phyloP scores from a whole-genome alignment of 2,888 invertebrate species.

The Emmelina monodactyla region DNA sequence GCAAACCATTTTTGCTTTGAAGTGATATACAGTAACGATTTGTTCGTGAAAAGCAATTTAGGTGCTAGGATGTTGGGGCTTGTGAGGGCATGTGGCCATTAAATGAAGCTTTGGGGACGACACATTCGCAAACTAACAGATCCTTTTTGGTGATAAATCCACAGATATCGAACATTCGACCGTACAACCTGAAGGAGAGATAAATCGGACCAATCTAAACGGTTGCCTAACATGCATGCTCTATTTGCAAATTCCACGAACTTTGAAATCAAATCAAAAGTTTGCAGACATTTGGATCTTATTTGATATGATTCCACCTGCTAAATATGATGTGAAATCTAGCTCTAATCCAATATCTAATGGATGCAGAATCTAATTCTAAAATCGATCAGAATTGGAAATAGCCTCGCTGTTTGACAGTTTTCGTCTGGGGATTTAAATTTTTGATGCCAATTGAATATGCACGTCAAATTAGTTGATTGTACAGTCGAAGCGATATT shows the following conservation, averaged over 20 bases:
- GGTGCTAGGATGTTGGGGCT: conserved; percentile 40
- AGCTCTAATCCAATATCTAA: background rate
- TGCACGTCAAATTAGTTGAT: too few species aligned
- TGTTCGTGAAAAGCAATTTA: conserved; percentile 47
- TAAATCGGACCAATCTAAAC: too few species aligned
- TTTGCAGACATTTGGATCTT: too few species aligned
- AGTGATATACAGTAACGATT: conserved; percentile 41
- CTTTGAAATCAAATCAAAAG: too few species aligned
- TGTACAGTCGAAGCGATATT: conserved; percentile 49
- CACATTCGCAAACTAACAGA: conserved; percentile 60
- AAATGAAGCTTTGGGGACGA: conserved; percentile 54
- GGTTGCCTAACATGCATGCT: too few species aligned
- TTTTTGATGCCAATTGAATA: too few species aligned
- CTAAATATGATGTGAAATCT: background rate
- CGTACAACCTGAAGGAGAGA: conserved; percentile 53
- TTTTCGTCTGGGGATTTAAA: too few species aligned
- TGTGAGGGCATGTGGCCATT: conserved; percentile 38
- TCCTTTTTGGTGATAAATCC: conserved; percentile 46
- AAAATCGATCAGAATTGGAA: too few species aligned
- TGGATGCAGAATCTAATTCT: too few species aligned
- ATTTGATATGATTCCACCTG: too few species aligned
- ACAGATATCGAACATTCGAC: conserved; percentile 41
- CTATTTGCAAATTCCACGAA: too few species aligned
- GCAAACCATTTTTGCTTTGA: conserved; percentile 25
- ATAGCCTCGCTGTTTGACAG: too few species aligned